A percentile compares a stretch with the other conserved stretches of the same genome.
Evolutionary conservation across 92 coral and sea anemone genomes (phyloP).

Genomic region (Parazoanthus atlanticus): DNA sequence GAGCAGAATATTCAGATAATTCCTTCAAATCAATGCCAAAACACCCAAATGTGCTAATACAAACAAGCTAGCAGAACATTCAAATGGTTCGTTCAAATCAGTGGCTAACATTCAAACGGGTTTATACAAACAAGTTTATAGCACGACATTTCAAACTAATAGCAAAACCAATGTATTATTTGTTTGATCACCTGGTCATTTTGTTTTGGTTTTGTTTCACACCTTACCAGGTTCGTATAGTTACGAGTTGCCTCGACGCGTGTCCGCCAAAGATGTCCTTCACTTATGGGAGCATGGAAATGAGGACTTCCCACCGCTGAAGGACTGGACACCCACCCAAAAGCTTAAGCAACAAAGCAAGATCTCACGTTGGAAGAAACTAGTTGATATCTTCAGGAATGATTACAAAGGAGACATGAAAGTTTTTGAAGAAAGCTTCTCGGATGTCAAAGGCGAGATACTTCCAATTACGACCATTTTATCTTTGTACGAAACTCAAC

Average conservation of each 20-base stretch:
- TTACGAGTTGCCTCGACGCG: slow-evolving; percentile 86
- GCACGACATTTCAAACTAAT: too few relatives aligned
- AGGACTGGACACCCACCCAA: slow-evolving; percentile 95
- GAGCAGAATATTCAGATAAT: too few relatives aligned
- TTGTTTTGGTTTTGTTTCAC: neutral
- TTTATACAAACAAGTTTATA: too few relatives aligned
- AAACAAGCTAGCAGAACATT: too few relatives aligned
- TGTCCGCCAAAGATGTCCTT: slow-evolving; percentile 91
- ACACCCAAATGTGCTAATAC: too few relatives aligned
- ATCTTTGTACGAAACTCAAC: slow-evolving; percentile 92
- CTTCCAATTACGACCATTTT: slow-evolving; percentile 95
- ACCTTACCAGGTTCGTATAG: slow-evolving; percentile 40
- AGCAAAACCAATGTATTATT: too few relatives aligned
- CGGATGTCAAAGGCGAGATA: slow-evolving; percentile 88
- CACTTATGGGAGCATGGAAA: slow-evolving; percentile 94
- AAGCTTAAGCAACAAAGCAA: slow-evolving; percentile 88
- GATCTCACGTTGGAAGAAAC: slow-evolving; percentile 86
- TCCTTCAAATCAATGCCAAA: too few relatives aligned
- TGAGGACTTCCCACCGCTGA: slow-evolving; percentile 90
- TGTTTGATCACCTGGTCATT: neutral
- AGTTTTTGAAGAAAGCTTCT: slow-evolving; percentile 84
- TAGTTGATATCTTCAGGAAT: slow-evolving; percentile 88
- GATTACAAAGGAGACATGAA: slow-evolving; percentile 87
- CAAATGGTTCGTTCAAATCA: too few relatives aligned
- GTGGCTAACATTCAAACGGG: too few relatives aligned